These are phyloP conservation scores for Gavialis gangeticus DNA, from an alignment of 2,113 vertebrate species.

Conservation along the genomic window DNA sequence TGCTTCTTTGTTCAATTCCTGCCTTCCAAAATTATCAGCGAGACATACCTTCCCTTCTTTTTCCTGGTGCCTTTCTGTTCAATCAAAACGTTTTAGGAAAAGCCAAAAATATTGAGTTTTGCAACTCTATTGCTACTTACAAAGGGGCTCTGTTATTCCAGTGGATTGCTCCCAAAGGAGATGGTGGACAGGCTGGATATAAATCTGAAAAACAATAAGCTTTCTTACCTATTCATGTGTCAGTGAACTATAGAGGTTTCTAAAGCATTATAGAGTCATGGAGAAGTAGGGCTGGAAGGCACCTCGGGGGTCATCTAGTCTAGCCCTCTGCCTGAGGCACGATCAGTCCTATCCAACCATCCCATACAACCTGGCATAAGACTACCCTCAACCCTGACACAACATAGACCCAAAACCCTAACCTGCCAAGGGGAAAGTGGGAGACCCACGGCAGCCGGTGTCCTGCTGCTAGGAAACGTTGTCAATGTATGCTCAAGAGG, in stretches of 20 bases:
- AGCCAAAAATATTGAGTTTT: background rate
- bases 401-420: too few species aligned
- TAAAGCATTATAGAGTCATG: background rate
- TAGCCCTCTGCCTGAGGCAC: too few species aligned
- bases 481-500: too few species aligned
- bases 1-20: conserved; percentile 33
- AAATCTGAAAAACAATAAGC: background rate
- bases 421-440: too few species aligned
- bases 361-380: too few species aligned
- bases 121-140: background rate
- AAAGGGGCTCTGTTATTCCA: background rate
- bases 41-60: conserved; percentile 1
- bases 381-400: too few species aligned
- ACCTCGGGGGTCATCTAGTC: too few species aligned
- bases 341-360: too few species aligned
- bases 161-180: background rate
- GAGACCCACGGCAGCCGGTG: too few species aligned
- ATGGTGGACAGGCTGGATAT: background rate
- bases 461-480: too few species aligned
- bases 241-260: background rate
- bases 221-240: background rate
- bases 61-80: background rate
- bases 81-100: background rate
- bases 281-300: too few species aligned
- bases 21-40: background rate